A percentile compares a stretch with the other conserved stretches of the same genome.
phyloP scores from a whole-genome alignment of 2,113 vertebrate genomes.

The Egretta garzetta region DNA sequence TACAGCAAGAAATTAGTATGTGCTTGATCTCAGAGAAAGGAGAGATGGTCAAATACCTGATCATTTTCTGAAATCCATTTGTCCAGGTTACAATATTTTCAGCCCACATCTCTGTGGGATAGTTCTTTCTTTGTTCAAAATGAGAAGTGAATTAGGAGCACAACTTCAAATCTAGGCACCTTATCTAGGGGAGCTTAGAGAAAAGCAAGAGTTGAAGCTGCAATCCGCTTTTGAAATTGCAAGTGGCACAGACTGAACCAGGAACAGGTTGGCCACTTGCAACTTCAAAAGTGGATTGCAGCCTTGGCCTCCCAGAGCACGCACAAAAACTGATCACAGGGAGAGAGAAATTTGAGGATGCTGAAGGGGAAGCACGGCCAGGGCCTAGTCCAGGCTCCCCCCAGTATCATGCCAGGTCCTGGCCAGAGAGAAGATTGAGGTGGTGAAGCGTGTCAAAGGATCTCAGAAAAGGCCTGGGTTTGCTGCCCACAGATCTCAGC shows the following conservation, averaged over 20 bases:
- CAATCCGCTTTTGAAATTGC: no score
- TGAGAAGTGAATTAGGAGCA: neutral
- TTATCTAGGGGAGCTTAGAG: neutral
- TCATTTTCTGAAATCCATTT: neutral
- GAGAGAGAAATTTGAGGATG: neutral
- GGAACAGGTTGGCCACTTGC: neutral
- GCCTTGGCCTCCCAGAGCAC: neutral
- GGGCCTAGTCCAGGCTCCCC: neutral
- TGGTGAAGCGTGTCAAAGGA: neutral
- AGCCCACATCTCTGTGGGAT: neutral
- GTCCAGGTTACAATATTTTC: neutral
- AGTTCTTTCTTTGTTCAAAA: neutral
- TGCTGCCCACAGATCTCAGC: neutral
- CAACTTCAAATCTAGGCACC: neutral
- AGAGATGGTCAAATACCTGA: neutral
- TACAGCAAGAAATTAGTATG: neutral
- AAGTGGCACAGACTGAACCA: neutral
- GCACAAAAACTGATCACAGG: neutral
- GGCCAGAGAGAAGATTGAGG: neutral
- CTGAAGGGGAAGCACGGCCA: neutral
- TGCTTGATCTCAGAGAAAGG: neutral
- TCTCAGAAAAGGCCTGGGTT: neutral
- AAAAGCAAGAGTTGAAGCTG: neutral
- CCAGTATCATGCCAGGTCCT: neutral
- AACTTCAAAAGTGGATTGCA: neutral